These are phyloP conservation scores for Gymnocypris eckloni DNA, from an alignment of 2,797 vertebrate species.

Conservation along the genomic window DNA sequence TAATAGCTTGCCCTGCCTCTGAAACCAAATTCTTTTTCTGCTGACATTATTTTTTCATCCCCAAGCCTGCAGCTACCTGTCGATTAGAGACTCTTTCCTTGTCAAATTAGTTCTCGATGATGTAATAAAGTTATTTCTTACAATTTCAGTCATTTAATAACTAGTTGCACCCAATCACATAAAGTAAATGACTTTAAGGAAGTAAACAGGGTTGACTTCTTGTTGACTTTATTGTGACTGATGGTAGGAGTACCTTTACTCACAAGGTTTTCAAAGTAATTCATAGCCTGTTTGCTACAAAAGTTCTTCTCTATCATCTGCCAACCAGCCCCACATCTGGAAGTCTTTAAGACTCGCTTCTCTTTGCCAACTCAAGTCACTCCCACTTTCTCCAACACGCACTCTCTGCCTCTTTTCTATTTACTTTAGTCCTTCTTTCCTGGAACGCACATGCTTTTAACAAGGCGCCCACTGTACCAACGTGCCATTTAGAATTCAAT, in stretches of 20 bases:
- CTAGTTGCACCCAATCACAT: background rate
- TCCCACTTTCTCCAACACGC: constrained; percentile 57
- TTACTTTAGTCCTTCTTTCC: constrained; percentile 56
- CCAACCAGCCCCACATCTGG: constrained; percentile 79
- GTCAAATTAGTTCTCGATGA: background rate
- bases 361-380: constrained; percentile 82
- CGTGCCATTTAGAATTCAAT: constrained; percentile 59
- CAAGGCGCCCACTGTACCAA: constrained; percentile 49
- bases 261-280: constrained; percentile 13
- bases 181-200: background rate
- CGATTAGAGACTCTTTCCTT: background rate
- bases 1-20: background rate
- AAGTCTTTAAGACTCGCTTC: constrained; percentile 82
- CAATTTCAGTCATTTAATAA: background rate
- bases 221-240: background rate
- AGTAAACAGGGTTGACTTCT: background rate
- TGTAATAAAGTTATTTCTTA: background rate
- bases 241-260: background rate
- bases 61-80: background rate
- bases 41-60: background rate
- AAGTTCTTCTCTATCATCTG: constrained; percentile 61
- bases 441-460: constrained; percentile 49
- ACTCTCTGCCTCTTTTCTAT: constrained; percentile 55
- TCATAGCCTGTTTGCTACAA: constrained; percentile 53
- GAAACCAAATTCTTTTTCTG: background rate